phyloP scores from a whole-genome alignment of 2,888 invertebrate species.

The Liopterus haemorrhoidalis region DNA sequence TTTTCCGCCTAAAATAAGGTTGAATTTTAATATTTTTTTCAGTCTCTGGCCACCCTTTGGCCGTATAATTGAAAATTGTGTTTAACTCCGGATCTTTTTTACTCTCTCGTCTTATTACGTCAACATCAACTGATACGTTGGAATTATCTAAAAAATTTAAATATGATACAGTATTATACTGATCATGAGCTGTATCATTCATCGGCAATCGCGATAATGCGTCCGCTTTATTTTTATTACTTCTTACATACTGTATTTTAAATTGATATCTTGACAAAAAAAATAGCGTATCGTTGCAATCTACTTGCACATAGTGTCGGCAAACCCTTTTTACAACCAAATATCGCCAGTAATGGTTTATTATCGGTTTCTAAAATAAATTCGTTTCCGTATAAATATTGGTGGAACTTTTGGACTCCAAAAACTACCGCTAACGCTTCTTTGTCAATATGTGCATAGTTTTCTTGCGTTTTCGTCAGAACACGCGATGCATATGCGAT shows the following conservation, averaged over 20 bases:
- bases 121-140: slow-evolving; percentile 1
- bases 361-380: slow-evolving; percentile 1
- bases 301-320: slow-evolving; percentile 1
- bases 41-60: slow-evolving; percentile 8
- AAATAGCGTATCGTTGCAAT: slow-evolving; percentile 4
- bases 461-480: too few relatives aligned
- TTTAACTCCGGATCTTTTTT: slow-evolving; percentile 1
- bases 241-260: neutral
- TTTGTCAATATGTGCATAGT: too few relatives aligned
- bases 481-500: too few relatives aligned
- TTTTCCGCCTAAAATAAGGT: slow-evolving; percentile 1
- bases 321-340: neutral
- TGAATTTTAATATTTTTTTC: slow-evolving; percentile 1
- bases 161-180: neutral
- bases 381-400: slow-evolving; percentile 3
- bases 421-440: too few relatives aligned
- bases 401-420: too few relatives aligned
- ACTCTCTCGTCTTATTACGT: neutral
- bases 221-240: neutral
- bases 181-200: neutral
- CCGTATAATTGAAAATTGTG: neutral
- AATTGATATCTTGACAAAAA: slow-evolving; percentile 5
- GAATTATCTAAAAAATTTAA: slow-evolving; percentile 1
- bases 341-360: slow-evolving; percentile 5
- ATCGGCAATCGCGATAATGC: slow-evolving; percentile 4